Percentiles rank a stretch among this genome's conserved stretches.
Conservation (phyloP, 2,113 vertebrate genomes). For the Rhinolophus sinicus region DNA sequence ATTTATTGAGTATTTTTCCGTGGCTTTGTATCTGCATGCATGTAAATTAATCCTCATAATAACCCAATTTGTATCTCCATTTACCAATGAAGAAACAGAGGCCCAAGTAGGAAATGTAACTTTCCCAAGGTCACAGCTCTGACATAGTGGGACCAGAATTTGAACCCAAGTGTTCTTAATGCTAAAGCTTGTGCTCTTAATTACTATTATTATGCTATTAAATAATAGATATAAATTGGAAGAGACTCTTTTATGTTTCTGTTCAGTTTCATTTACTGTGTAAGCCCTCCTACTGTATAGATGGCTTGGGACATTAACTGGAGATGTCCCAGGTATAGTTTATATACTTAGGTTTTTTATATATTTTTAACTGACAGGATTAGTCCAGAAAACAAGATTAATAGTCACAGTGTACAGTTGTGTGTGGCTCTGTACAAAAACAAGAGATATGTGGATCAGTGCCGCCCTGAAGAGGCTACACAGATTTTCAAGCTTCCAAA, state of each 20-base stretch:
- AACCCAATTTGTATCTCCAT: neutral
- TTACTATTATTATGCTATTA: neutral
- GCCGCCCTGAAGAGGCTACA: neutral
- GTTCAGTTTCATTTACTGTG: neutral
- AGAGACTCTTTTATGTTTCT: slow-evolving; percentile 12
- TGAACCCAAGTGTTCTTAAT: neutral
- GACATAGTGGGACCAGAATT: neutral
- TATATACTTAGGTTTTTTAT: neutral
- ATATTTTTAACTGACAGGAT: slow-evolving; percentile 23
- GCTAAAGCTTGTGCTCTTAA: slow-evolving; percentile 9
- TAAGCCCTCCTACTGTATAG: neutral
- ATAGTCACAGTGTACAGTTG: neutral
- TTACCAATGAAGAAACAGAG: slow-evolving; percentile 16
- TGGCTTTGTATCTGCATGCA: neutral
- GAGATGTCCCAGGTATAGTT: neutral
- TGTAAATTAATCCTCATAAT: neutral
- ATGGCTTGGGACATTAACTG: slow-evolving; percentile 22
- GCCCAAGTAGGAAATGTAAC: slow-evolving; percentile 6
- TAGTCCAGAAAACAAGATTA: slow-evolving; percentile 30
- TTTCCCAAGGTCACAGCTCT: neutral
- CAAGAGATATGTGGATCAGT: neutral
- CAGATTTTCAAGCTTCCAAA: neutral
- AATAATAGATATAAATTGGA: slow-evolving; percentile 8
- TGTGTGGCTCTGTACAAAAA: slow-evolving; percentile 18
- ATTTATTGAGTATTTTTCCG: neutral